Conservation (phyloP, 2,113 vertebrate genomes). For the Elgaria multicarinata region DNA sequence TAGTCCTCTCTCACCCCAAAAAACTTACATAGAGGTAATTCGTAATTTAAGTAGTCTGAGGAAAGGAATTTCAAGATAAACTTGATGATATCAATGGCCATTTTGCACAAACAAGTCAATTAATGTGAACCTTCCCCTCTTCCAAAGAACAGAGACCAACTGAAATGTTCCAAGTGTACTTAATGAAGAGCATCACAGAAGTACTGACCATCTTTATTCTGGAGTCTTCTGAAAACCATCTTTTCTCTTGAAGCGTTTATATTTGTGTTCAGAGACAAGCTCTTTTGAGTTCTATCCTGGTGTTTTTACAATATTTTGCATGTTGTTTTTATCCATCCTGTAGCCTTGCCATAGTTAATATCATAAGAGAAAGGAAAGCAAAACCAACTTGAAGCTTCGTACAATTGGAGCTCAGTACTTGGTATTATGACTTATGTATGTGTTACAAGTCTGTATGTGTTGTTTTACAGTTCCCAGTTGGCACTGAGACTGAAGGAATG, state of each 20-base stretch:
- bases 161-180: background rate
- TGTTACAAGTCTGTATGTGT: constrained; percentile 36
- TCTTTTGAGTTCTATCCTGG: background rate
- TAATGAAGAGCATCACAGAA: background rate
- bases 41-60: background rate
- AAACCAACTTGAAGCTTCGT: background rate
- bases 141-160: background rate
- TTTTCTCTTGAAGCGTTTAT: background rate
- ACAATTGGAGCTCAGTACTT: background rate
- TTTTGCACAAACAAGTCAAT: background rate
- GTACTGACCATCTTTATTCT: background rate
- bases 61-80: background rate
- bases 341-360: background rate
- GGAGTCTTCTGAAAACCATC: background rate
- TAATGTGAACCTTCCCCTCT: background rate
- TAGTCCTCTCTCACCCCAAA: background rate
- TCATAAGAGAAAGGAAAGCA: background rate
- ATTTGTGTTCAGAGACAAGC: background rate
- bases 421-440: background rate
- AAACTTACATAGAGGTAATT: background rate
- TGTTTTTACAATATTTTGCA: background rate
- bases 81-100: background rate
- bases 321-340: background rate
- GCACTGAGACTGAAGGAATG: constrained; percentile 91
- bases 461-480: constrained; percentile 83